Base-by-base conservation (phyloP, 2,888 invertebrate species). In the Platycheirus albimanus region DNA sequence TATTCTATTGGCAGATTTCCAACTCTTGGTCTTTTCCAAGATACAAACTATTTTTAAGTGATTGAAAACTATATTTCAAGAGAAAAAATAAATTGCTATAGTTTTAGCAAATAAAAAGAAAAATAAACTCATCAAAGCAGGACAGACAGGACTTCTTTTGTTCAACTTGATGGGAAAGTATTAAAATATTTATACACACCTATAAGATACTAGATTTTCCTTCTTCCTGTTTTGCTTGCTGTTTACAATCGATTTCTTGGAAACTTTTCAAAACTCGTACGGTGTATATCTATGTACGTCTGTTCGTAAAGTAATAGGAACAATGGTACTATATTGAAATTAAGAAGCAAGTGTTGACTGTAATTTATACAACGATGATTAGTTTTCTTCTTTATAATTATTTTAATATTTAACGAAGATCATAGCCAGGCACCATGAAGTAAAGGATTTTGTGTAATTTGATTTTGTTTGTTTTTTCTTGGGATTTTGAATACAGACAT, bases 1-100 rank as follows among this genome's bases (percentile, higher is more conserved):
- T 24, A 24, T 45, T 33, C 30, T 33, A 30, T 61, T 75, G 69
- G 75, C 75, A 52, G 10, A 13, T n/a, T 30, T 51, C 69, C 75
- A 75, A 69, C 41, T 24, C 15, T 17, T 19, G 56, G 56, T 52
- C 67, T 38, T 58, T 70, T 54, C 49, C 56, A 38, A 38, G 38
- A 70, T 49, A 58, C 49, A 56, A 15, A n/a, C n/a, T 8, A 17
- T 15, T 47, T 43, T 51, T 8, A 38, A 36, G 51, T 20, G 24
- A 58, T 75, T 67, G 49, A 56, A 51, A 45, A n/a, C 19, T 17
- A 58, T 58, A 33, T 66, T 66, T 66, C 56, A 15, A 20, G 52
- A 8, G 19, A 19, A 33, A 30, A 19, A 41, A 30, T 63, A 72
- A 72, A 72, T 72, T 63, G 47, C 45, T 69, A 38, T 56, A 56